Base-by-base conservation (phyloP, 2,888 invertebrate species). In the Nomada flava region DNA sequence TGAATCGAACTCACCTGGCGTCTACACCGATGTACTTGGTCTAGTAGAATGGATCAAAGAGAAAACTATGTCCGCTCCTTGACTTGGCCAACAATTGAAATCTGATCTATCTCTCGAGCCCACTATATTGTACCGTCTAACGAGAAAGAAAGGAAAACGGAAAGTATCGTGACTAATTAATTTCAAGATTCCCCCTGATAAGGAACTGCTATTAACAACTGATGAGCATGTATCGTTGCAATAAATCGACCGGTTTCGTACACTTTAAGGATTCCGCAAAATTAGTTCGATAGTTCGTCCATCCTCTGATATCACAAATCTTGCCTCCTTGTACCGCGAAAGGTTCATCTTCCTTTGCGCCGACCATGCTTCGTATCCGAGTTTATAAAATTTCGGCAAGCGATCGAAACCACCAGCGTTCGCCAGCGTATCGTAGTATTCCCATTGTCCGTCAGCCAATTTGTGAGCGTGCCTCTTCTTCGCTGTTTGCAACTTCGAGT, bases 401-500 rank as follows among this genome's bases (percentile, higher is more conserved):
- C 90, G 90, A 5, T 92, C 82, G 68, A 93, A 92, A 20, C 91
- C 90, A 10, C 93, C 94, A n/a, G 92, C 88, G 4, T 89, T 87
- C 0, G 94, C 94, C 63, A 95, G 88, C 26, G 92, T 90, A 76
- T 94, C 92, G 75, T 94, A 92, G 83, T 95, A 95, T 0, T 84
- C 90, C 94, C 94, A 95, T 85, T 95, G 95, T 1, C 81, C 73
- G 2, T 83, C 62, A 2, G 90, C 93, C 79, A 95, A 87, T 18
- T 90, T 89, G 82, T 95, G 95, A 1, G 94, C 94, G 85, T 95
- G 91, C n/a, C 88, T 86, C 62, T 94, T 93, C 1, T 86, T 88
- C 1, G 91, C 86, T 0, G 80, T 94, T 53, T 96, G 96, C 29
- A 94, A 92, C 50, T 95, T 94, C 7, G 95, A 95, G 53, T 95